Percentiles rank a stretch among this genome's conserved stretches.
These are phyloP conservation scores for Pseudanteris insignis DNA, from an alignment of 2,888 invertebrate genomes.

Conservation along the genomic window DNA sequence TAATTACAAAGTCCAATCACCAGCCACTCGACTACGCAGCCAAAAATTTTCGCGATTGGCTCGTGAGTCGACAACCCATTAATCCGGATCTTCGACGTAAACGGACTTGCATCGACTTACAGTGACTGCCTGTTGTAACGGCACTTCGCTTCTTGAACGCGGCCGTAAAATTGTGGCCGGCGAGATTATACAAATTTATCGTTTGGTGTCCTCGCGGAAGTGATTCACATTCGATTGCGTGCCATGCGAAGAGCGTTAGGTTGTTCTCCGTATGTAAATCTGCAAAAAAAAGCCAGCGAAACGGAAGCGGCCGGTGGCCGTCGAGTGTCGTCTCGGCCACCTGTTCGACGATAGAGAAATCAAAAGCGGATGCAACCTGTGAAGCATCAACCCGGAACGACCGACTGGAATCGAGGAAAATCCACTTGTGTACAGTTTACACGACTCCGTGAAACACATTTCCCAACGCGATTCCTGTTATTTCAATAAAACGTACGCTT, in stretches of 20 bases:
- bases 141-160: slow-evolving; percentile 5
- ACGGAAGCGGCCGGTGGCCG: slow-evolving; percentile 56
- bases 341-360: slow-evolving; percentile 57
- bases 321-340: slow-evolving; percentile 47
- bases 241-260: slow-evolving; percentile 42
- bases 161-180: neutral
- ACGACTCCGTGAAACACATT: slow-evolving; percentile 15
- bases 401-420: slow-evolving; percentile 33
- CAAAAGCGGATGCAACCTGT: slow-evolving; percentile 63
- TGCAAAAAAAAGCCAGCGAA: slow-evolving; percentile 49
- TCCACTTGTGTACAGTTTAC: slow-evolving; percentile 33
- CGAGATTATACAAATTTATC: slow-evolving; percentile 22
- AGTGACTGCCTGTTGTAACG: neutral
- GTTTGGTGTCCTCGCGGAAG: slow-evolving; percentile 29
- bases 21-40: too few relatives aligned
- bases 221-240: slow-evolving; percentile 33
- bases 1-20: too few relatives aligned
- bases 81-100: too few relatives aligned
- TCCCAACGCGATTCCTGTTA: slow-evolving; percentile 10
- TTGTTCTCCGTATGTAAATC: slow-evolving; percentile 54
- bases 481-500: neutral
- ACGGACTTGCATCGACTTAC: too few relatives aligned
- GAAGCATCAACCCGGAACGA: slow-evolving; percentile 55
- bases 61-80: too few relatives aligned
- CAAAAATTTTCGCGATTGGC: too few relatives aligned